Conservation (phyloP, 2,797 vertebrate genomes). For the Cirrhinus molitorella region DNA sequence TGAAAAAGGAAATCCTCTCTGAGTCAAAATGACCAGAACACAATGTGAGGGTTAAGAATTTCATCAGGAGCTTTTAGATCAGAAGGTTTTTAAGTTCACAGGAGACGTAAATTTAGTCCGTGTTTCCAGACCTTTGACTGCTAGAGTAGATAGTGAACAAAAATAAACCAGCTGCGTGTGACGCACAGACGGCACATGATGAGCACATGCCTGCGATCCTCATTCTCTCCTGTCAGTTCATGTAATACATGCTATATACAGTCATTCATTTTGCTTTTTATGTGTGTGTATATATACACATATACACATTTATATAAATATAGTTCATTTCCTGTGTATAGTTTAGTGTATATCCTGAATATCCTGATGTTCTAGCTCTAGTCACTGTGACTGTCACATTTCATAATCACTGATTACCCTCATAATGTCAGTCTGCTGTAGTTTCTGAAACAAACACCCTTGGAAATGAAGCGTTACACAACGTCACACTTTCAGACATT, state of each 20-base stretch:
- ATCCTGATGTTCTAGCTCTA: neutral
- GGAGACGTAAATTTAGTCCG: neutral
- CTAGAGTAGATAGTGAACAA: neutral
- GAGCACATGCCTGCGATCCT: neutral
- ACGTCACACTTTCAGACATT: neutral
- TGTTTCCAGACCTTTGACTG: neutral
- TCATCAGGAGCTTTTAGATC: neutral
- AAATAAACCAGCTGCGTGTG: slow-evolving; percentile 13
- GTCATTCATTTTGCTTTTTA: no score
- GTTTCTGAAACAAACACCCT: neutral
- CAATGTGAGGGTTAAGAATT: neutral
- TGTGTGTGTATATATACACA: no score
- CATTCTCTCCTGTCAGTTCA: no score
- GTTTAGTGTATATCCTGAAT: neutral
- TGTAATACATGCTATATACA: no score
- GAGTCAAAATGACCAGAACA: neutral
- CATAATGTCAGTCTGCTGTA: neutral
- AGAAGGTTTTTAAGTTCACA: neutral
- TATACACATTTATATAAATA: no score
- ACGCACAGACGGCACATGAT: neutral
- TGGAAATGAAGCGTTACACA: neutral
- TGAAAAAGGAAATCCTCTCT: no score
- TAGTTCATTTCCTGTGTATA: no score
- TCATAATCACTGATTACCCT: slow-evolving; percentile 1
- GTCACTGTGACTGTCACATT: neutral